These are phyloP conservation scores for Benitochromis conjunctus DNA, from an alignment of 2,113 vertebrate species.

Conservation along the genomic window DNA sequence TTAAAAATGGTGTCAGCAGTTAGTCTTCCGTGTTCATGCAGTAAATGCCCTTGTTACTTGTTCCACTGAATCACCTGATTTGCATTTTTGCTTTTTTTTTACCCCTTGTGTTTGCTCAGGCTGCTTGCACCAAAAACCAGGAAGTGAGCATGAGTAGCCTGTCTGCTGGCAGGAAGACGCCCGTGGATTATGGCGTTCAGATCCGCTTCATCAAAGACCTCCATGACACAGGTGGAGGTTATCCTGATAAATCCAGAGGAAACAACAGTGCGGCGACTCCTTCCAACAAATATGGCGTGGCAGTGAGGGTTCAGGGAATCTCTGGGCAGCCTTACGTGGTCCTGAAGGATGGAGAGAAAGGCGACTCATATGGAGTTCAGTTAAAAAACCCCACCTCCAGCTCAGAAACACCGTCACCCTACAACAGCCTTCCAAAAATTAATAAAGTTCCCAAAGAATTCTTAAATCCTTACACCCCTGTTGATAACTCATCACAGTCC, in stretches of 20 bases:
- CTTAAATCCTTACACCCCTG: conserved; percentile 9
- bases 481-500: conserved; percentile 34
- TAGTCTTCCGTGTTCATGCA: not conserved
- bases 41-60: not conserved
- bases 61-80: conserved; percentile 14
- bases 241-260: conserved; percentile 51
- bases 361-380: conserved; percentile 85
- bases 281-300: conserved; percentile 85
- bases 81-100: conserved; percentile 16
- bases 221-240: conserved; percentile 67
- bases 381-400: conserved; percentile 59
- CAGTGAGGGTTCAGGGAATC: conserved; percentile 91
- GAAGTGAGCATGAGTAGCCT: conserved; percentile 67
- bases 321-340: conserved; percentile 94
- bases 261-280: conserved; percentile 51
- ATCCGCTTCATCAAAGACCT: conserved; percentile 94
- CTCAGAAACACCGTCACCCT: conserved; percentile 65
- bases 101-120: not conserved
- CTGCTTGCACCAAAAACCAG: not conserved
- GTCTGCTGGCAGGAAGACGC: conserved; percentile 76
- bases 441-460: conserved; percentile 8
- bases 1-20: not conserved
- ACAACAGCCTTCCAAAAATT: conserved; percentile 34
- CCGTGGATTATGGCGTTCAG: conserved; percentile 89
- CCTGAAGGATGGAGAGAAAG: conserved; percentile 89